phyloP scores from a whole-genome alignment of 2,888 invertebrate genomes.

The Coecobrya sp. region DNA sequence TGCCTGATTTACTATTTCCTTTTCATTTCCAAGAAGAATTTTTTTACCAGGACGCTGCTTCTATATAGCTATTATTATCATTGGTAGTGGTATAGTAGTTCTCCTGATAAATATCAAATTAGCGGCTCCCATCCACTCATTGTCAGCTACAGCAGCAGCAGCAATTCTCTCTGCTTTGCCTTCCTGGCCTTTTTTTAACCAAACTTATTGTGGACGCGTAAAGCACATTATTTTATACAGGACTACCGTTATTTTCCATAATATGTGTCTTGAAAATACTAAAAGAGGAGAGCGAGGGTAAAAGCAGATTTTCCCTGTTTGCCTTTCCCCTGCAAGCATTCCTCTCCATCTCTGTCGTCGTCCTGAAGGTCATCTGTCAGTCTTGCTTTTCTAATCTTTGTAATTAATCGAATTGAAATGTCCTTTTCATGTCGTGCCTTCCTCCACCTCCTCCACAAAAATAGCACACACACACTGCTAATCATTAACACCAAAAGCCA shows the following conservation, averaged over 20 bases:
- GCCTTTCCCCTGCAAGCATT: background rate
- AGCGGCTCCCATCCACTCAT: slow-evolving; percentile 52
- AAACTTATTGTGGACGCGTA: background rate
- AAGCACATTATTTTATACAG: background rate
- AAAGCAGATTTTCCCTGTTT: background rate
- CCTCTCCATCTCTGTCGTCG: background rate
- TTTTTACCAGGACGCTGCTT: background rate
- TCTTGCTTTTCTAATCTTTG: slow-evolving; percentile 67
- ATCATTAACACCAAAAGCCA: background rate
- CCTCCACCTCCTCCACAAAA: background rate
- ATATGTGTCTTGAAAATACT: too few species aligned
- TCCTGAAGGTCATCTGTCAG: slow-evolving; percentile 57
- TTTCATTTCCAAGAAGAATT: too few species aligned
- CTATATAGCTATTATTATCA: background rate
- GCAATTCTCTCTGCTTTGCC: background rate
- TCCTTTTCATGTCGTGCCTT: slow-evolving; percentile 51
- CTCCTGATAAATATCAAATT: slow-evolving; percentile 76
- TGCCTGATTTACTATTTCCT: too few species aligned
- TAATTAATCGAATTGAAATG: slow-evolving; percentile 77
- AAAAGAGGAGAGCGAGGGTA: too few species aligned
- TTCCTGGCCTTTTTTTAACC: background rate
- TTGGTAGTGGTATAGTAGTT: too few species aligned
- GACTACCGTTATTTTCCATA: background rate
- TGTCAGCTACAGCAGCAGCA: background rate
- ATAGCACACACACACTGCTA: too few species aligned